Base-by-base conservation (phyloP, 2,113 vertebrate genomes). In the Caranx ignobilis region DNA sequence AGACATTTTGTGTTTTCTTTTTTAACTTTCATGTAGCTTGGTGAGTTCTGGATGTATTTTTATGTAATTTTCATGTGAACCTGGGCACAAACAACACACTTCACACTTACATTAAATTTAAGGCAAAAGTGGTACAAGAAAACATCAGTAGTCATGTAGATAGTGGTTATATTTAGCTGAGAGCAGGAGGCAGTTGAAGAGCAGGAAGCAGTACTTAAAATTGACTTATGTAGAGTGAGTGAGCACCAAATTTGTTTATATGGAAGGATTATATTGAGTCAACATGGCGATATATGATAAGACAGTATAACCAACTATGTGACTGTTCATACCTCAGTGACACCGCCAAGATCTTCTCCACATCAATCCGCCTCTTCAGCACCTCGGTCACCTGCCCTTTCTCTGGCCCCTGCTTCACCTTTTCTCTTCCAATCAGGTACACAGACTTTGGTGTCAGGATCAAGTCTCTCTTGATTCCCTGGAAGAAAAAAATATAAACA, bases 381-480 rank as follows among this genome's bases (percentile, higher is more conserved):
- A 99, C 97, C 81, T 99, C 98, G 3, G 95, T 98, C 88, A 99
- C 96, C 31, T 95, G 95, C 34, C 98, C 98, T 67, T 97, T 98
- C 80, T 98, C 97, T 0, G 97, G 96, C 3, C 98, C 98, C 72
- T 99, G 97, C 81, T 98, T 99, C 73, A 99, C 90, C 85, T 99
- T 99, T 54, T 99, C 98, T 64, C 97, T 94, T 54, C 98, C 98
- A 2, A 99, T 97, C 87, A 99, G 94, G 90, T 99, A 99, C 75
- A 99, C 86, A 70, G 96, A 96, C 89, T 96, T 99, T 0, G 98
- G 97, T 4, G 97, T 99, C 71, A 99, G 95, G 82, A 99, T 95
- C 72, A 99, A 93, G 88, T 99, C 98, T 81, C 98, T 92, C 94
- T 99, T 99, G 55, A 98, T 96, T 0, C 90, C 93, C 98, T 99